Percentiles rank a stretch among this genome's conserved stretches.
Evolutionary conservation across 2,113 vertebrate genomes (phyloP).

Genomic region (Candoia aspera): DNA sequence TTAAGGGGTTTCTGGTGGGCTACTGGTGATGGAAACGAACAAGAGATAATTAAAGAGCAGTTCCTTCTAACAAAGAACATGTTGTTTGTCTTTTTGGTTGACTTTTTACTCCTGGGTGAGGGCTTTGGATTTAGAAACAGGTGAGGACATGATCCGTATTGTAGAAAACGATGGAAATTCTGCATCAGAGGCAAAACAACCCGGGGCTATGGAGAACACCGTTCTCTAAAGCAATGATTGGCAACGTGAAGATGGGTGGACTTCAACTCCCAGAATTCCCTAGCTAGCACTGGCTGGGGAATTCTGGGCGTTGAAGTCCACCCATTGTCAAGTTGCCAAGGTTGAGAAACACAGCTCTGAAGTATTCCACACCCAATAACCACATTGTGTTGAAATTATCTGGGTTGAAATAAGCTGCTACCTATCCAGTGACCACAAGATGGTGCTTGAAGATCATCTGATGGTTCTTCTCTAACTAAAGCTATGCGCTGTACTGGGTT

Average conservation of each 20-base stretch:
- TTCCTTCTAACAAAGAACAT: neutral
- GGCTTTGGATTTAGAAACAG: neutral
- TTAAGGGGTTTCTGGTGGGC: neutral
- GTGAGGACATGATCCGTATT: neutral
- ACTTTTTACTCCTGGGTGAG: neutral
- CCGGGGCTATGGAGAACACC: too few species aligned
- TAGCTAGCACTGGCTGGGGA: neutral
- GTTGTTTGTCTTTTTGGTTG: neutral
- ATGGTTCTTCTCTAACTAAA: neutral
- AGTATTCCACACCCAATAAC: neutral
- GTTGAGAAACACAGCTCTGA: neutral
- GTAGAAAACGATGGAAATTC: neutral
- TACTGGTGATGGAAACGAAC: neutral
- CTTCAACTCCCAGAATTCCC: neutral
- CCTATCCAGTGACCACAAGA: neutral
- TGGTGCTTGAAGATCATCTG: neutral
- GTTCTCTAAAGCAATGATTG: neutral
- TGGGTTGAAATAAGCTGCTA: neutral
- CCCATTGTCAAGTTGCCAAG: neutral
- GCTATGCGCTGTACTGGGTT: neutral
- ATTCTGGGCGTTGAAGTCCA: neutral
- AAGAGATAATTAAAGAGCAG: neutral
- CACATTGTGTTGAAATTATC: neutral
- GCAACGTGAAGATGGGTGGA: neutral
- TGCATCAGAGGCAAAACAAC: neutral